Base-by-base conservation (phyloP, 2,888 invertebrate species). In the Plagiodera versicolora region DNA sequence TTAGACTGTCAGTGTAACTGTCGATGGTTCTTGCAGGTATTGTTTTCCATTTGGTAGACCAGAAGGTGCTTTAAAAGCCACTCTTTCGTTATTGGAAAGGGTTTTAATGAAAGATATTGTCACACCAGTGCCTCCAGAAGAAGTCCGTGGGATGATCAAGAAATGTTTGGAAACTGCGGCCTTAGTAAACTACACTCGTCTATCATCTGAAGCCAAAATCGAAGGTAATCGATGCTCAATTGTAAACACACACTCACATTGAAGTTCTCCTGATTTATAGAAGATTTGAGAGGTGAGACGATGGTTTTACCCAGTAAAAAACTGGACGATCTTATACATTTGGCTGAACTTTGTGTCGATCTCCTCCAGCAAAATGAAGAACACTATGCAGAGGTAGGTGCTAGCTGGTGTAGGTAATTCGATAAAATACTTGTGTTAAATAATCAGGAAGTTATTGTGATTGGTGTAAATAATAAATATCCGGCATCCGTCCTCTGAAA, bases 31-130 rank as follows among this genome's bases (percentile, higher is more conserved):
- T 72, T 76, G 58, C 68, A 91, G 95, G 82, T 98, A 92, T 79
- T 95, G 96, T 78, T 99, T 99, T 83, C 99, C 99, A 64, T 99
- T 99, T 80, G 99, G 99, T 65, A 86, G 99, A 73, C 99, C 99
- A 6, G 99, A 99, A 81, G 99, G 98, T 53, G 94, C 98, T 51
- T 83, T 99, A 67, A 99, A 98, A 84, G 94, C 97, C 16, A 98
- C 99, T 6, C 82, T 99, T 66, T 97, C 98, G 10, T 84, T 99
- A 46, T 81, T 99, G 64, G 99, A 99, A 83, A 86, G 98, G 74
- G 98, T 99, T 10, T 81, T 99, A 65, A 99, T 99, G 98, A 99
- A 99, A 80, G 99, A 99, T 80, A 94, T 97, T 66, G 96, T 94
- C 47, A 98, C 98, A 28, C 97, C 98, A 5, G 98, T 98, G 53